phyloP scores from a whole-genome alignment of 2,113 vertebrate species.

The Aythya baeri region DNA sequence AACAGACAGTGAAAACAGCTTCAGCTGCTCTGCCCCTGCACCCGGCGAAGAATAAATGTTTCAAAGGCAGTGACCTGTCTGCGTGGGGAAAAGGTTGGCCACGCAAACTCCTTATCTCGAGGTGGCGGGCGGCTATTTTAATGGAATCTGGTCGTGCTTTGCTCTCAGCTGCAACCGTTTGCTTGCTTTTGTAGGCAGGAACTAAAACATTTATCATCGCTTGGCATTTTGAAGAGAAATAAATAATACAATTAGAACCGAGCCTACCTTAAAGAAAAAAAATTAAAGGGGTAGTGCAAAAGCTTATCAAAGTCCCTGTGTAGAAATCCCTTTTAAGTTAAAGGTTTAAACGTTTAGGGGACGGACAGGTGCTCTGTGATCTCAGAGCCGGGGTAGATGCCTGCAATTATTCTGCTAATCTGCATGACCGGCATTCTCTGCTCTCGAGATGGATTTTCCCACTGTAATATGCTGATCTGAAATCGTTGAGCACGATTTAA shows the following conservation, averaged over 20 bases:
- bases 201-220: neutral
- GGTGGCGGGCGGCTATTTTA: neutral
- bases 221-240: neutral
- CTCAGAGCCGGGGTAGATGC: neutral
- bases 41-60: neutral
- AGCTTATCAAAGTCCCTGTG: neutral
- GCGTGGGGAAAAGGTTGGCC: neutral
- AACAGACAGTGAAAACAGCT: neutral
- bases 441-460: neutral
- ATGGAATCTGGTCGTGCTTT: neutral
- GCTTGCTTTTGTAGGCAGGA: neutral
- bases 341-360: neutral
- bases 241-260: neutral
- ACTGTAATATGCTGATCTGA: neutral
- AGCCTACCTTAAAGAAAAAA: neutral
- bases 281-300: neutral
- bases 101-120: neutral
- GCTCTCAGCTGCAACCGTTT: neutral
- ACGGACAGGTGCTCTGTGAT: neutral
- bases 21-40: neutral
- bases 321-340: neutral
- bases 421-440: neutral
- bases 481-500: neutral
- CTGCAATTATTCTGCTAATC: slow-evolving; percentile 10
- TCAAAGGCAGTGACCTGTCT: neutral